A percentile compares a stretch with the other conserved stretches of the same genome.
These are phyloP conservation scores for Radopholus similis DNA, from an alignment of 1,140 invertebrate genomes.

Conservation along the genomic window DNA sequence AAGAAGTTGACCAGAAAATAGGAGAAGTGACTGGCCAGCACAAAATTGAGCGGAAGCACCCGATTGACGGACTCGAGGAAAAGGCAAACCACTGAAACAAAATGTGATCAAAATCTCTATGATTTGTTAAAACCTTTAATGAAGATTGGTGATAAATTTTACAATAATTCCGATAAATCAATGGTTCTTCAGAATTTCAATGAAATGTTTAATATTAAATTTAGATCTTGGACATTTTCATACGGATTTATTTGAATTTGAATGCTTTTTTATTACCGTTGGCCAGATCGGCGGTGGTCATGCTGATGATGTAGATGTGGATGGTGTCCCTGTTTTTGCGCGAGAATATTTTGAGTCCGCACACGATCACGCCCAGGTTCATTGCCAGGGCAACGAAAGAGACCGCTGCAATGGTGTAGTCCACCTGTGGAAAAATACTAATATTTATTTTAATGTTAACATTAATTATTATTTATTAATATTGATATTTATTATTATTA, in stretches of 20 bases:
- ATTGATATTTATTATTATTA: no score
- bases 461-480: no score
- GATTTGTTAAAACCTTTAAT: not conserved
- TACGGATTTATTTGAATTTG: not conserved
- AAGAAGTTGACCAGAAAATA: slow-evolving; percentile 15
- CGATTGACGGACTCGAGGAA: slow-evolving; percentile 11
- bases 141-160: not conserved
- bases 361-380: not conserved
- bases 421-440: not conserved
- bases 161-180: not conserved
- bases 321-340: slow-evolving; percentile 11
- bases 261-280: not conserved
- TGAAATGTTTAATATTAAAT: not conserved
- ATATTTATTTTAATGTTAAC: not conserved
- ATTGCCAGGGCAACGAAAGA: not conserved
- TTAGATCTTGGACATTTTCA: not conserved
- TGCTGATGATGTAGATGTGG: slow-evolving; percentile 17
- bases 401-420: not conserved
- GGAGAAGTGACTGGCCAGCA: not conserved
- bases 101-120: not conserved
- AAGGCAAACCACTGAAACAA: slow-evolving; percentile 2
- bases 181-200: not conserved
- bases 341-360: not conserved
- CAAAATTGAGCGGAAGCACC: not conserved
- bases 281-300: slow-evolving; percentile 12